Evolutionary conservation across 2,797 vertebrate genomes (phyloP), one percentile per base, ranked within the genome.

Genomic region (Crax fasciolata): DNA sequence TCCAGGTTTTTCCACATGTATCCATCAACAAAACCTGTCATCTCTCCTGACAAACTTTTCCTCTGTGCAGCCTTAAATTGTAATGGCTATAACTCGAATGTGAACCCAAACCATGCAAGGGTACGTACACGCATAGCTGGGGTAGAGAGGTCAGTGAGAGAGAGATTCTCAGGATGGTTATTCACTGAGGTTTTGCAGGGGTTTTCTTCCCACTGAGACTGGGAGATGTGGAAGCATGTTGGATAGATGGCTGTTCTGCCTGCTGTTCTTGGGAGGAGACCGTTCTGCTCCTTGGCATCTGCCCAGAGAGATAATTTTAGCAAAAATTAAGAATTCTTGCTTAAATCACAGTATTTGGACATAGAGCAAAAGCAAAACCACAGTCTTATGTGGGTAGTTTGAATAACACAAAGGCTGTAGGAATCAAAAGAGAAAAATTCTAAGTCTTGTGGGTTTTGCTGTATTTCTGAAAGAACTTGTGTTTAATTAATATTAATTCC

Each of bases 401-500:
- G 77, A 94, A 67, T 54, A 62, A 82, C 46, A 78, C 39, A 84
- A 77, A 95, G 59, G 54, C 11, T 20, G 41, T 8, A 59, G 54
- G 62, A 46, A 58, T 61, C 32, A 59, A 63, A 73, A 85, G 30
- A 30, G 52, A 87, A 93, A 77, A 11, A 61, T 24, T 71, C 6
- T 9, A 51, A 4, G 17, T 39, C 58, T 85, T 89, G 66, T 41
- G 20, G 25, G 3, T 94, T 86, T 96, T 88, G 67, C 32, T 87
- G 39, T 35, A 87, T 88, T 93, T 94, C 70, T 86, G 38, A 66
- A 89, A 93, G 82, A 89, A 58, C 35, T 52, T 75, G 19, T 48
- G 13, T 76, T 93, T 87, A 84, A 93, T 90, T 81, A 84, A 80
- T 89, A 84, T 71, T 93, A 73, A 86, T 91, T 96, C 92, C 87